Conservation (phyloP, 2,888 invertebrate genomes). For the Suillia variegata region DNA sequence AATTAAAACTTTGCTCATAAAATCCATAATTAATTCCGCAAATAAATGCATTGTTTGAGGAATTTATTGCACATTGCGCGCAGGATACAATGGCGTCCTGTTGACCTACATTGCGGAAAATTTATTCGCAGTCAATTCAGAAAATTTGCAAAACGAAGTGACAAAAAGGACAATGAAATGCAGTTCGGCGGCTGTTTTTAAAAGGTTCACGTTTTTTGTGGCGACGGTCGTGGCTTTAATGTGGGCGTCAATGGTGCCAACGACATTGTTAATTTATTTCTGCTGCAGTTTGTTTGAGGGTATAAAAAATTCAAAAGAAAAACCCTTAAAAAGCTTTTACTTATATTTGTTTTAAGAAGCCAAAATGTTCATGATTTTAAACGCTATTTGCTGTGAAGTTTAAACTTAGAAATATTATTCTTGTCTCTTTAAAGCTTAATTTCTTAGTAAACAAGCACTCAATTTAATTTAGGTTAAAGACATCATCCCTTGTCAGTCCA, state of each 20-base stretch:
- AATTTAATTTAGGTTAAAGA: no score
- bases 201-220: neutral
- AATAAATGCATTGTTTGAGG: neutral
- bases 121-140: neutral
- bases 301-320: no score
- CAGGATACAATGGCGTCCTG: neutral
- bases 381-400: no score
- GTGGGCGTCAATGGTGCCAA: neutral
- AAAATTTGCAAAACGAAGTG: neutral
- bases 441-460: no score
- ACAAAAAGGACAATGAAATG: neutral
- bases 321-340: no score
- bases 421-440: no score
- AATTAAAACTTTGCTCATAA: neutral
- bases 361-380: no score
- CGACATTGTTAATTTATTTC: neutral
- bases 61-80: neutral
- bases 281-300: neutral
- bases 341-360: no score
- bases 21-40: neutral
- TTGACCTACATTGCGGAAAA: neutral
- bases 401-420: no score
- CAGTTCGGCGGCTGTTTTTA: neutral
- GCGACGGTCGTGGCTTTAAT: neutral
- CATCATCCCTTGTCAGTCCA: no score